Percentiles rank a stretch among this genome's conserved stretches.
Evolutionary conservation across 2,888 invertebrate species (phyloP).

Genomic region (Agonum fuliginosum): DNA sequence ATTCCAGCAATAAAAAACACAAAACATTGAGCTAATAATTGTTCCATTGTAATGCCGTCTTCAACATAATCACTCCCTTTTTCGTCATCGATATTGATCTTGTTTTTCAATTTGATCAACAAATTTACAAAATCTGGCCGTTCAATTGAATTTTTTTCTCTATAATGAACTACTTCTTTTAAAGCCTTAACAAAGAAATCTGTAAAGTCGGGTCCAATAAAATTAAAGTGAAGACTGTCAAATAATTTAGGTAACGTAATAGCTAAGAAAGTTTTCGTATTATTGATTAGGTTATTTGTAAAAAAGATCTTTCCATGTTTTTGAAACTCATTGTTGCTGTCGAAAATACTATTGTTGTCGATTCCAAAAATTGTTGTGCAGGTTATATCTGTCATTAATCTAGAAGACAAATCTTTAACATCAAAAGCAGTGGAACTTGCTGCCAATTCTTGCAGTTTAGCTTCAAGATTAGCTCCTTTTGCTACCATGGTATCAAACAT

Average conservation of each 20-base stretch:
- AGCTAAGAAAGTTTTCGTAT: background rate
- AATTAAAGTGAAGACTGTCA: background rate
- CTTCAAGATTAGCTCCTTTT: constrained; percentile 62
- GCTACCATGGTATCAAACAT: constrained; percentile 63
- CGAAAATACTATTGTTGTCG: constrained; percentile 64
- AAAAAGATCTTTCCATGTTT: constrained; percentile 16
- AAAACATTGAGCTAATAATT: constrained; percentile 76
- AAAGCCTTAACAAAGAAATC: constrained; percentile 26
- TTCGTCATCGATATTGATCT: constrained; percentile 1
- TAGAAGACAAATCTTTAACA: constrained; percentile 69
- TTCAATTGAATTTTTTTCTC: constrained; percentile 36
- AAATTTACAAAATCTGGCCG: constrained; percentile 43
- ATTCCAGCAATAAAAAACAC: constrained; percentile 78
- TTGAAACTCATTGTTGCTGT: constrained; percentile 66
- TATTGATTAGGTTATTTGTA: background rate
- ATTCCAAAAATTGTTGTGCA: constrained; percentile 74
- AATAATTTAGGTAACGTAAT: constrained; percentile 7
- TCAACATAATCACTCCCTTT: background rate
- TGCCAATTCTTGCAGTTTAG: constrained; percentile 52
- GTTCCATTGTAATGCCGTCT: constrained; percentile 74
- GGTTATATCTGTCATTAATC: constrained; percentile 73
- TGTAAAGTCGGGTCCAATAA: background rate
- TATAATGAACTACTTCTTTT: background rate
- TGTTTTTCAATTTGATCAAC: constrained; percentile 36
- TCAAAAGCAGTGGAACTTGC: constrained; percentile 55